Base-by-base conservation (phyloP, 1,140 invertebrate genomes). In the Dendrolimus punctatus region DNA sequence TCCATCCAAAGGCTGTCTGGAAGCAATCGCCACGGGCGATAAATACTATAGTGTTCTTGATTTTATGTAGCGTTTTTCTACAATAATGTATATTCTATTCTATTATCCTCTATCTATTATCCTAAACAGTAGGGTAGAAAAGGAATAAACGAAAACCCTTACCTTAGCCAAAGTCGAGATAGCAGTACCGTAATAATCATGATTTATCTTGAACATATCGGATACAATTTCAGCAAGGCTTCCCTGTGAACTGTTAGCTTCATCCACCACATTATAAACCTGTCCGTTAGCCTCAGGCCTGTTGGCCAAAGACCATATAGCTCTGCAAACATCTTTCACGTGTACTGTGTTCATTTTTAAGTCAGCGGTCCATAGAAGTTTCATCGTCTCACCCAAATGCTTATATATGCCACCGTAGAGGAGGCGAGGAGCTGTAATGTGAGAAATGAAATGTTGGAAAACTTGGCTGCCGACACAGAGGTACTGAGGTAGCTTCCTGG, bases 291-390 rank as follows among this genome's bases (percentile, higher is more conserved):
- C 81, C 47, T 85, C 82, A 0, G 80, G 68, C 37, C 61, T 73
- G 37, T 63, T 71, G 8, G 77, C 80, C 39, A 90, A 65, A 36
- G 79, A 68, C 92, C 94, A 96, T 58, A 95, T 90, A 40, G 95
- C 95, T 55, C 91, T 87, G 73, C 91, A 94, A 7, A 97, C 84
- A 86, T 98, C 96, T 43, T 86, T 78, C 0, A 96, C 95, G 80
- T 97, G 95, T 41, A 97, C 91, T 1, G 96, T 98, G 78, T 97
- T 95, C 88, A 96, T 92, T 66, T 92, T 91, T 49, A 97, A 87
- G 54, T 95, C 91, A 42, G 93, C 91, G 51, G 93, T 94, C 95
- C 96, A 98, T 38, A 97, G 88, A 45, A 97, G 88, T 79, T 96
- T 96, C 95, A 98, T 96, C 73, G 94, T 95, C 87, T 97, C 95